Evolutionary conservation across 2,888 invertebrate genomes (phyloP).

Genomic region (Eilema griseolum): DNA sequence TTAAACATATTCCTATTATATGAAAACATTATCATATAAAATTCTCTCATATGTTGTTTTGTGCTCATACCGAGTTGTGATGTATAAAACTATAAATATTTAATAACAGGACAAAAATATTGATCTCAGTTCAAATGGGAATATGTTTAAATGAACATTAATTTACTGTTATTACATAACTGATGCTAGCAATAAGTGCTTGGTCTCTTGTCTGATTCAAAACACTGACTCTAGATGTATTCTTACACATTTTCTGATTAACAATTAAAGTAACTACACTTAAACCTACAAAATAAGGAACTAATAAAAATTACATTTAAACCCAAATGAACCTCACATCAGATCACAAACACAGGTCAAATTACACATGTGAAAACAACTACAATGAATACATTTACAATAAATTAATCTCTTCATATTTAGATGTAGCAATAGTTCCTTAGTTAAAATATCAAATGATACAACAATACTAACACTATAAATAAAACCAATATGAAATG

Average conservation of each 20-base stretch:
- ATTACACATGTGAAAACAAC: conserved; percentile 82
- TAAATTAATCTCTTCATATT: conserved; percentile 84
- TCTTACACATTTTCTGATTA: conserved; percentile 54
- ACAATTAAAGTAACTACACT: conserved; percentile 70
- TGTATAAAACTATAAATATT: conserved; percentile 50
- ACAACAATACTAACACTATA: conserved; percentile 74
- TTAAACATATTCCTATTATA: conserved; percentile 70
- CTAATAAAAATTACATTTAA: conserved; percentile 82
- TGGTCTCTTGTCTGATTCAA: conserved; percentile 54
- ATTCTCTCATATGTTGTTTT: conserved; percentile 71
- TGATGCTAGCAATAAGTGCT: conserved; percentile 81
- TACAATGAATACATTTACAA: conserved; percentile 77
- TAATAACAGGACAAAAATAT: conserved; percentile 54
- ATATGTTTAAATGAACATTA: conserved; percentile 63
- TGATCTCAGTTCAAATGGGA: conserved; percentile 54
- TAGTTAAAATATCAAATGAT: conserved; percentile 83
- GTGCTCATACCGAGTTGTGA: conserved; percentile 59
- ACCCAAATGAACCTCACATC: conserved; percentile 80
- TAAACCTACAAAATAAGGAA: conserved; percentile 84
- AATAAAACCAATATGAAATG: conserved; percentile 79
- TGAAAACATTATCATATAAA: conserved; percentile 62
- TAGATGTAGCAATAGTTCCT: conserved; percentile 71
- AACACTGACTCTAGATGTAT: conserved; percentile 54
- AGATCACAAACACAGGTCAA: conserved; percentile 85
- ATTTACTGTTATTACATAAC: conserved; percentile 75